Conservation (phyloP, 2,888 invertebrate species). For the Eilema caniola region DNA sequence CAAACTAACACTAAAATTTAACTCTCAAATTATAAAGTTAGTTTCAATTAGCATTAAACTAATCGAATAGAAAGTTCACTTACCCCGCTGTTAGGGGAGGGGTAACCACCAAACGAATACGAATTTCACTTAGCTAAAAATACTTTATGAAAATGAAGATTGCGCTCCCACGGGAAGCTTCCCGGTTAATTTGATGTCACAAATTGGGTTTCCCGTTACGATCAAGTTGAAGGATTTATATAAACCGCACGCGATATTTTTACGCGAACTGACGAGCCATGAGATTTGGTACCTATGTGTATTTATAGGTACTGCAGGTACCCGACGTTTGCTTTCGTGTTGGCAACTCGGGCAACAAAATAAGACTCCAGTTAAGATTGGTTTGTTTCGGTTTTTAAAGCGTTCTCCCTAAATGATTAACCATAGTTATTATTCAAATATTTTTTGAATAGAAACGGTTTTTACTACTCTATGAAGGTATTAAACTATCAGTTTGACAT, state of each 20-base stretch:
- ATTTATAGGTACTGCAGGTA: neutral
- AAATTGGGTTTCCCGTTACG: conserved; percentile 59
- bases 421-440: no score
- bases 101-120: conserved; percentile 10
- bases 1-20: neutral
- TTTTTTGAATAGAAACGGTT: neutral
- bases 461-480: neutral
- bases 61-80: conserved; percentile 18
- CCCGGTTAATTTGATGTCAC: conserved; percentile 57
- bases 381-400: no score
- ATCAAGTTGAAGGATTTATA: conserved; percentile 54
- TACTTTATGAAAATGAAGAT: conserved; percentile 56
- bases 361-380: no score
- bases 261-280: conserved; percentile 36
- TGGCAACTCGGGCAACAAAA: neutral
- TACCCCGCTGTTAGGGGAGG: neutral
- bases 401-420: no score
- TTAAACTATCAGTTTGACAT: neutral
- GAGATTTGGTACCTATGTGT: neutral
- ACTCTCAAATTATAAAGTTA: conserved; percentile 2
- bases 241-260: conserved; percentile 52
- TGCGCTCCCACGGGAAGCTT: conserved; percentile 46
- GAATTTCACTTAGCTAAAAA: conserved; percentile 40
- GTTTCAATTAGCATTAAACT: neutral
- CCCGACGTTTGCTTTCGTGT: no score